These are phyloP conservation scores for Acrocyrtus sp. DNA, from an alignment of 2,888 invertebrate species.

Conservation along the genomic window DNA sequence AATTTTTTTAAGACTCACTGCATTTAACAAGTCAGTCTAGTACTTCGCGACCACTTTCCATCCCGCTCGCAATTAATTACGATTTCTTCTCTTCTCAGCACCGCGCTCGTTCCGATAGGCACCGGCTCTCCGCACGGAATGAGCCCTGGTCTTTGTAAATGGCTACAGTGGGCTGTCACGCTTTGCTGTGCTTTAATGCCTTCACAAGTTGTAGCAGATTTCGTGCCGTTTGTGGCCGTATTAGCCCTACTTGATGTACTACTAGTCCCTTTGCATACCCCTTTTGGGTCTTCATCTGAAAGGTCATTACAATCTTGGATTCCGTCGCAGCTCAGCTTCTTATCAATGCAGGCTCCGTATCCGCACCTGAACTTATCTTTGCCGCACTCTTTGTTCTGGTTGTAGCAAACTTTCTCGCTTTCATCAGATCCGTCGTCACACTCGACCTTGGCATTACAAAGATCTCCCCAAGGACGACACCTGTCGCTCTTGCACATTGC, in stretches of 20 bases:
- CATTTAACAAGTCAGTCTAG: conserved; percentile 20
- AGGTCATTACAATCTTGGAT: conserved; percentile 38
- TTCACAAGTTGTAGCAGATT: conserved; percentile 2
- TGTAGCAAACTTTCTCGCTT: conserved; percentile 33
- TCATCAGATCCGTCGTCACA: conserved; percentile 51
- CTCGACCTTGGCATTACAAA: conserved; percentile 32
- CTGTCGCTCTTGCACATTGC: conserved; percentile 51
- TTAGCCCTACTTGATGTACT: not conserved
- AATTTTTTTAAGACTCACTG: not conserved
- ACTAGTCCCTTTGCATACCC: conserved; percentile 27
- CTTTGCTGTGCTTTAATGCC: conserved; percentile 16
- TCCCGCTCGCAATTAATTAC: conserved; percentile 32
- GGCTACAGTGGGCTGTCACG: conserved; percentile 29
- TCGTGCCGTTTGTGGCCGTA: not conserved
- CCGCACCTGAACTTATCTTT: conserved; percentile 35
- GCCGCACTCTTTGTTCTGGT: conserved; percentile 23
- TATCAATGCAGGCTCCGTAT: conserved; percentile 46
- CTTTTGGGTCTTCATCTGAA: conserved; percentile 37
- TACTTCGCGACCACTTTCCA: conserved; percentile 40
- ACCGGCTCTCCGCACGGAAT: conserved; percentile 13
- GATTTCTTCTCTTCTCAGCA: conserved; percentile 34
- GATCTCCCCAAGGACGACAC: conserved; percentile 50
- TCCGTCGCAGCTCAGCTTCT: conserved; percentile 37
- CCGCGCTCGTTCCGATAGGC: conserved; percentile 28
- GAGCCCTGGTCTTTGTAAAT: conserved; percentile 10